Conservation (phyloP, 2,113 vertebrate species). For the Poecilia latipinna region DNA sequence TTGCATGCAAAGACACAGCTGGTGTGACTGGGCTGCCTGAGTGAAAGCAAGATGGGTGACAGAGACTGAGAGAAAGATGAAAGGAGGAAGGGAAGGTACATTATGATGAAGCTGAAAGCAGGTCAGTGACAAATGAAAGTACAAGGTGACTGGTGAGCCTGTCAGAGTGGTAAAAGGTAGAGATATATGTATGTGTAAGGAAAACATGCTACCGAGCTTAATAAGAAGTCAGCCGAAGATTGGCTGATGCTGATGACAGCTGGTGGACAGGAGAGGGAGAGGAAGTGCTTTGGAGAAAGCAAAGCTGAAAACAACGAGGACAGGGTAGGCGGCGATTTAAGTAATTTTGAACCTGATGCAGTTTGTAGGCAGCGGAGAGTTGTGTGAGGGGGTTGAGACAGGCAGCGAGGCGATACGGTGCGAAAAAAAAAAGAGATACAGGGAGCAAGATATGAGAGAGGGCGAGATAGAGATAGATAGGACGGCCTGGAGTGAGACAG, state of each 20-base stretch:
- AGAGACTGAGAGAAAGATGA: conserved; percentile 60
- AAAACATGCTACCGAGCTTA: conserved; percentile 38
- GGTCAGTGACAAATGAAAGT: conserved; percentile 69
- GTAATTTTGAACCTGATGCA: conserved; percentile 69
- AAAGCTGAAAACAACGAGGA: conserved; percentile 44
- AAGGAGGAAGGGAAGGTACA: conserved; percentile 50
- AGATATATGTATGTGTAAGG: conserved; percentile 37
- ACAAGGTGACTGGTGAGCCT: conserved; percentile 63
- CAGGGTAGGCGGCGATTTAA: conserved; percentile 61
- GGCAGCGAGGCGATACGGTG: conserved; percentile 56
- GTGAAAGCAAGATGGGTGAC: conserved; percentile 56
- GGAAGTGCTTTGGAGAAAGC: conserved; percentile 52
- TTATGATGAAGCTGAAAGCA: conserved; percentile 66
- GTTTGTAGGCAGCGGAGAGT: conserved; percentile 67
- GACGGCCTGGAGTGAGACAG: conserved; percentile 72
- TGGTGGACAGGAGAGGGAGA: conserved; percentile 51
- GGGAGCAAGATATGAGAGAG: conserved; percentile 58
- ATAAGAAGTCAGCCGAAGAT: conserved; percentile 54
- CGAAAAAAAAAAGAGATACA: conserved; percentile 70
- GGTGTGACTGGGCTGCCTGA: conserved; percentile 60
- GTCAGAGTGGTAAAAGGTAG: conserved; percentile 50
- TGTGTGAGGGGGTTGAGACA: conserved; percentile 54
- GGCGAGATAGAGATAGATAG: conserved; percentile 78
- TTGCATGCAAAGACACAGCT: conserved; percentile 65
- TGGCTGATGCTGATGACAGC: conserved; percentile 47